Base-by-base conservation (phyloP, 2,113 vertebrate species). In the Ceratotherium simum region DNA sequence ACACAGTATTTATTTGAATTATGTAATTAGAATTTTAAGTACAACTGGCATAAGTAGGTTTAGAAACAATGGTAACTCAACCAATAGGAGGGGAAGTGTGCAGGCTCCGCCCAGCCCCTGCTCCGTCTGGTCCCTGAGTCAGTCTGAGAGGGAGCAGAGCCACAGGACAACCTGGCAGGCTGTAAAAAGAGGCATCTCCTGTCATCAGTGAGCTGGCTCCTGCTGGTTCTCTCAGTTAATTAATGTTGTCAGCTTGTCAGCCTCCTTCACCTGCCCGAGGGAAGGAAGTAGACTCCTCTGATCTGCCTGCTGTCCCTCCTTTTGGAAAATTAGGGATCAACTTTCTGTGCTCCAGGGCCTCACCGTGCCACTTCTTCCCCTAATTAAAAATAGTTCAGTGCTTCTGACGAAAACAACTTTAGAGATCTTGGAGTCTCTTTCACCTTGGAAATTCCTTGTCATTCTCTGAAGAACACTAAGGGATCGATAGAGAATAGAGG, bases 341-440 rank as follows among this genome's bases (percentile, higher is more conserved):
- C 54, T 80, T 92, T 81, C 27, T 64, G 3, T 51, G 17, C 96
- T 86, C 54, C 60, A 8, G 87, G 97, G 60, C 16, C 54, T 46
- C 8, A 11, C n/a, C 21, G 80, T 56, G 81, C 23, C 5, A 27
- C 25, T 92, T 92, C 92, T 95, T 65, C 93, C 29, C 48, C 27
- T 96, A 90, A 98, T 96, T 95, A 48, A 97, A 95, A 95, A 72
- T 60, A 91, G 92, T 69, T 79, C 42, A 27, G 33, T 81, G 14
- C 80, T 97, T 96, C 17, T 13, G 29, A 13, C 13, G 12, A 93
- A 67, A 80, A 2, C 1, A 5, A 4, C 20, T 8, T 2, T 0
- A 0, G 62, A n/a, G 12, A 39, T 69, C 54, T 82, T 60, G 39
- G 70, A 31, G 46, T 42, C 13, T 94, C 60, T 51, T 56, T 92